Conservation (phyloP, 2,113 vertebrate species). For the Sialia sialis region DNA sequence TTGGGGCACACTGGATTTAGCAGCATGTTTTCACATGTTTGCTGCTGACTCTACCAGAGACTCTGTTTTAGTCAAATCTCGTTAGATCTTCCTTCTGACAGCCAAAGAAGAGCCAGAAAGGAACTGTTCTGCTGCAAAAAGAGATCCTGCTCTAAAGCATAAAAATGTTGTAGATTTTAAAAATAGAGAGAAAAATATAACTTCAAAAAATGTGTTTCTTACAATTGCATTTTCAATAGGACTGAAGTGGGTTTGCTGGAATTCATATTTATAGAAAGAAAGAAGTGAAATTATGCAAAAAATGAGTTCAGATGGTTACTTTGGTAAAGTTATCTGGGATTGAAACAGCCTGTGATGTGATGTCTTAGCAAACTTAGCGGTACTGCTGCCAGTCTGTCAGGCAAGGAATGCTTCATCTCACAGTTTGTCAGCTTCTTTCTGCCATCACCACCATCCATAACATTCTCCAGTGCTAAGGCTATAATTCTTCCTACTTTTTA, state of each 20-base stretch:
- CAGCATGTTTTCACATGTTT: rapidly evolving
- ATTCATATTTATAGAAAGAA: neutral
- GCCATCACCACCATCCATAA: neutral
- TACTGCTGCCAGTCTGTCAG: neutral
- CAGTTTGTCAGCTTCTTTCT: neutral
- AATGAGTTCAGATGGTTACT: neutral
- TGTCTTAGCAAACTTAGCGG: neutral
- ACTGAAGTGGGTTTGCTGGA: neutral
- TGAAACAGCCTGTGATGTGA: neutral
- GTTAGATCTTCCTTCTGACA: neutral
- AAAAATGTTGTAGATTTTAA: neutral
- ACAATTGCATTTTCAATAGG: neutral
- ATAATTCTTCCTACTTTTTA: neutral
- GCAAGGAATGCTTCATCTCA: neutral
- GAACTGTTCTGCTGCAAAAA: conserved; percentile 17
- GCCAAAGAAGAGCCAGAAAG: neutral
- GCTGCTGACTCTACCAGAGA: neutral
- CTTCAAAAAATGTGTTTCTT: neutral
- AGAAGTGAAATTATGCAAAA: neutral
- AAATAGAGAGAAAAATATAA: neutral
- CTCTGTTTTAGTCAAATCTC: neutral
- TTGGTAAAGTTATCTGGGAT: neutral
- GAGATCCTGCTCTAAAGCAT: neutral
- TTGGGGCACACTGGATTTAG: neutral
- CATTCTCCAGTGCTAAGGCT: neutral